Evolutionary conservation across 2,113 vertebrate species (phyloP).

Genomic region (Neopipo cinnamomea): DNA sequence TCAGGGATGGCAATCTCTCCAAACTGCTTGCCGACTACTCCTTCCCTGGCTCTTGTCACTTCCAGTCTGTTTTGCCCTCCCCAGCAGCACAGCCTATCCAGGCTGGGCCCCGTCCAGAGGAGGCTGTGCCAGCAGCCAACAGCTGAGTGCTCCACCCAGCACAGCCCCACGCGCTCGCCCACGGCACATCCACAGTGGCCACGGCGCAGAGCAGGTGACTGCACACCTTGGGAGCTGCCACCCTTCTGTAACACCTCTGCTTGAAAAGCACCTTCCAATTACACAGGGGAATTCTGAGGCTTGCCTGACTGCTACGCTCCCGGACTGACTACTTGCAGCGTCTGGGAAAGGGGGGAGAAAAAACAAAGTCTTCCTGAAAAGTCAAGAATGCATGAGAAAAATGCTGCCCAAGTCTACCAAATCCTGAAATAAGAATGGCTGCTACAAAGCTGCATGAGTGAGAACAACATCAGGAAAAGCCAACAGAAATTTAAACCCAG

Average conservation of each 20-base stretch:
- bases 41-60: conserved; percentile 51
- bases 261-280: conserved; percentile 63
- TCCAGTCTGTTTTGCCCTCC: conserved; percentile 50
- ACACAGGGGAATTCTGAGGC: conserved; percentile 55
- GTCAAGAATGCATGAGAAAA: not conserved
- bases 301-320: conserved; percentile 7
- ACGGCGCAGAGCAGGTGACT: conserved; percentile 50
- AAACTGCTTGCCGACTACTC: conserved; percentile 58
- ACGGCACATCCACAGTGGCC: not conserved
- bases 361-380: not conserved
- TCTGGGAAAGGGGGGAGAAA: not conserved
- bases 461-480: not conserved
- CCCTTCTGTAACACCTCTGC: conserved; percentile 63
- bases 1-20: conserved; percentile 19
- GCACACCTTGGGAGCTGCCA: conserved; percentile 60
- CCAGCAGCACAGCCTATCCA: conserved; percentile 66
- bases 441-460: not conserved
- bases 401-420: not conserved
- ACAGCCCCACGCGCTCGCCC: not conserved
- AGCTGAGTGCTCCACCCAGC: conserved; percentile 66
- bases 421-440: not conserved
- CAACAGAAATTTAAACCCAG: not conserved
- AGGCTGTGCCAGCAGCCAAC: conserved; percentile 61
- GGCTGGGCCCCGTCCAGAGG: conserved; percentile 66
- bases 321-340: not conserved